These are phyloP conservation scores for Salarias fasciatus DNA, from an alignment of 2,797 vertebrate genomes.

Conservation along the genomic window DNA sequence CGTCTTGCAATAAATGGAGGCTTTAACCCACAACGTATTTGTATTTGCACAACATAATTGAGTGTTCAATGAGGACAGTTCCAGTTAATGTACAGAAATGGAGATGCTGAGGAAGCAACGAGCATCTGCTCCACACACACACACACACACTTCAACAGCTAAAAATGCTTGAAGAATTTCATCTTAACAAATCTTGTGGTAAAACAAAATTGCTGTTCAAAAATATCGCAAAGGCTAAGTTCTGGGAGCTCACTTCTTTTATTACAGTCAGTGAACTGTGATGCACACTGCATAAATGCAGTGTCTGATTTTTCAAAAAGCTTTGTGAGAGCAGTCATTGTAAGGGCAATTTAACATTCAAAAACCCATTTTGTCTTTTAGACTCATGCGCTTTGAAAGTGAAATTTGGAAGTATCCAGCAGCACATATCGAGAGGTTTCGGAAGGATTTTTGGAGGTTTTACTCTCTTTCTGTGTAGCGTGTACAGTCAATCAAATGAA, in stretches of 20 bases:
- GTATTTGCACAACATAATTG: slow-evolving; percentile 1
- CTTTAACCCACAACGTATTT: neutral
- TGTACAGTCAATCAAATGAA: too few species aligned
- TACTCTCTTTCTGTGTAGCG: neutral
- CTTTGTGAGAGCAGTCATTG: neutral
- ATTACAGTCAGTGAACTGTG: neutral
- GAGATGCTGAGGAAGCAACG: neutral
- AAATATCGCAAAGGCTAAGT: neutral
- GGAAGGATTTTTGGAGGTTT: neutral
- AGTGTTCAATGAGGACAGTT: slow-evolving; percentile 2
- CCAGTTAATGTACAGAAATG: slow-evolving; percentile 18
- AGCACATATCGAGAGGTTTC: neutral
- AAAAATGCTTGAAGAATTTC: too few species aligned
- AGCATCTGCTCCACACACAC: neutral
- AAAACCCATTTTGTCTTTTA: slow-evolving; percentile 2
- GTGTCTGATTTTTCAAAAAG: slow-evolving; percentile 1
- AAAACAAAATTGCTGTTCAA: neutral
- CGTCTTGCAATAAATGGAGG: slow-evolving; percentile 26
- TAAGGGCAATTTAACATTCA: slow-evolving; percentile 13
- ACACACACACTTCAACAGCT: neutral
- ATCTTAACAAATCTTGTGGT: neutral
- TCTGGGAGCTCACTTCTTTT: neutral
- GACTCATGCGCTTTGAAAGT: slow-evolving; percentile 1
- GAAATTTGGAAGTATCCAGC: neutral
- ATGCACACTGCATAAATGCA: neutral